A percentile compares a stretch with the other conserved stretches of the same genome.
Conservation (phyloP, 1,140 invertebrate species). For the Spodoptera litura region DNA sequence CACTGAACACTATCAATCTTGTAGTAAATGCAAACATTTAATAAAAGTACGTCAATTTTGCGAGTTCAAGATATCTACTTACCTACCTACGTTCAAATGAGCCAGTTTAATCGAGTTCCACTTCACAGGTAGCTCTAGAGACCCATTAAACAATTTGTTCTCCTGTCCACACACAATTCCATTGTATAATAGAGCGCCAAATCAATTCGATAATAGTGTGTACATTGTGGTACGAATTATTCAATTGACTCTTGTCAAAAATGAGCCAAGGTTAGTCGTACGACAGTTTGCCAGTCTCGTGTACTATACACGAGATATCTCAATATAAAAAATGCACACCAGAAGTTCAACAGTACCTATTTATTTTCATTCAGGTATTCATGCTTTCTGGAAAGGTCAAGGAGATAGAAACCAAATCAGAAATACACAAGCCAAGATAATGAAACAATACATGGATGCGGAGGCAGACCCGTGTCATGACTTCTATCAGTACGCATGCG, state of each 20-base stretch:
- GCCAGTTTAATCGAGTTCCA: neutral
- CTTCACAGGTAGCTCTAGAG: neutral
- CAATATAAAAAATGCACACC: neutral
- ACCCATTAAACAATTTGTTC: slow-evolving; percentile 14
- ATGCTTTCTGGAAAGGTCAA: slow-evolving; percentile 87
- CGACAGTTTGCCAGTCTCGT: neutral
- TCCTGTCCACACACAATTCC: neutral
- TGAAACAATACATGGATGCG: slow-evolving; percentile 92
- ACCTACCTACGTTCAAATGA: neutral
- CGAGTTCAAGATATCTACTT: too few relatives aligned
- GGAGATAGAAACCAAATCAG: slow-evolving; percentile 83
- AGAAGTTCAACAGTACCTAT: neutral
- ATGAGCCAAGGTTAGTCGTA: slow-evolving; percentile 64
- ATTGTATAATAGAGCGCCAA: slow-evolving; percentile 3
- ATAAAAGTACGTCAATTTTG: too few relatives aligned
- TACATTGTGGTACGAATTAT: slow-evolving; percentile 58
- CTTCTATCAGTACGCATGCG: slow-evolving; percentile 96
- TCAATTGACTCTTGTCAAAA: slow-evolving; percentile 65
- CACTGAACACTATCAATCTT: too few relatives aligned
- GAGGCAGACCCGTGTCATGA: slow-evolving; percentile 94
- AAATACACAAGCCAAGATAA: slow-evolving; percentile 87
- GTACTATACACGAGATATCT: neutral
- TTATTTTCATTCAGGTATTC: slow-evolving; percentile 64
- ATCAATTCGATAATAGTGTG: slow-evolving; percentile 56
- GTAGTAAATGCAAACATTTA: too few relatives aligned